These are phyloP conservation scores for Botrylloides violaceus DNA, from an alignment of 23 tunicate species.

Conservation along the genomic window DNA sequence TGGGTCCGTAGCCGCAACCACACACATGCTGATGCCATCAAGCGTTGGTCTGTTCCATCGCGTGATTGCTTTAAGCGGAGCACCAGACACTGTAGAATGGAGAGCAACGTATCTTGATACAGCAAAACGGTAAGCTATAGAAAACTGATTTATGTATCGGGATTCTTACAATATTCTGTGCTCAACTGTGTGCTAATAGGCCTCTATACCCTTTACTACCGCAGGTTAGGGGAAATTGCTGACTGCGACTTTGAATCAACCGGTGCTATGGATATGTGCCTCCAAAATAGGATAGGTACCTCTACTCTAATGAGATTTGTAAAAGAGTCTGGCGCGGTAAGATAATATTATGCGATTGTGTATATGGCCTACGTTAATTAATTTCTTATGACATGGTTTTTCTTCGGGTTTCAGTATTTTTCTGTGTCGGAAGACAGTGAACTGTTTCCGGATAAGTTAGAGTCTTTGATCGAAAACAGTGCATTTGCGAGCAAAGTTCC, in stretches of 20 bases:
- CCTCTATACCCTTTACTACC: neutral
- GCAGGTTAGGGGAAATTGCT: constrained; percentile 42
- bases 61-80: constrained; percentile 64
- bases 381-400: no score
- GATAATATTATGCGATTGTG: no score
- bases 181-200: neutral
- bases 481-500: constrained; percentile 36
- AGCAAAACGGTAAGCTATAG: constrained; percentile 22
- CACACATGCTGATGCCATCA: constrained; percentile 52
- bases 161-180: neutral
- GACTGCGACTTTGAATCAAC: constrained; percentile 41
- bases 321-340: constrained; percentile 21
- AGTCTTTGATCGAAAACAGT: constrained; percentile 8
- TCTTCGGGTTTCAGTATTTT: constrained; percentile 28
- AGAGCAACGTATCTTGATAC: constrained; percentile 11
- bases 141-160: no score
- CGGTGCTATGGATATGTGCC: constrained; percentile 18
- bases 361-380: no score
- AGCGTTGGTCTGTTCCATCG: constrained; percentile 69
- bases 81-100: constrained; percentile 30
- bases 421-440: constrained; percentile 15
- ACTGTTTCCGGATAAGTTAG: constrained; percentile 24
- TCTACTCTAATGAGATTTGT: constrained; percentile 31
- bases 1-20: constrained; percentile 61
- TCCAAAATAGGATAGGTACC: constrained; percentile 53